Evolutionary conservation across 2,797 vertebrate species (phyloP).

Genomic region (Agapornis canus): DNA sequence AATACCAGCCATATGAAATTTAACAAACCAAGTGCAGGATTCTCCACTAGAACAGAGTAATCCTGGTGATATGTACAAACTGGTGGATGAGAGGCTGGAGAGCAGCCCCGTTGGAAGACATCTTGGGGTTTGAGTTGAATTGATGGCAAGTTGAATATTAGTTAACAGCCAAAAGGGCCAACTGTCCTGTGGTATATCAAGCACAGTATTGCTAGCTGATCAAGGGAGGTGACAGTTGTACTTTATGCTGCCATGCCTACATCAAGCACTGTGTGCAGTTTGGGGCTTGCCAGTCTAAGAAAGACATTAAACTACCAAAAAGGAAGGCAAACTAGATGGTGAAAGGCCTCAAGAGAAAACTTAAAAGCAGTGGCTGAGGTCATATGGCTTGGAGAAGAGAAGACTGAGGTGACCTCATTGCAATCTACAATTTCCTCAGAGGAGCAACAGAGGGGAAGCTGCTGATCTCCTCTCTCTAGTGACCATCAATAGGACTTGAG

Average conservation of each 20-base stretch:
- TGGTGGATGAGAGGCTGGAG: background rate
- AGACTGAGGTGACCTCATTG: background rate
- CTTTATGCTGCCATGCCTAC: background rate
- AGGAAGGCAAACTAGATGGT: background rate
- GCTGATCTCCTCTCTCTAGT: background rate
- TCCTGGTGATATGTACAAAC: background rate
- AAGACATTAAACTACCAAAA: background rate
- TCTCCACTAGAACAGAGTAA: background rate
- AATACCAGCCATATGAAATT: background rate
- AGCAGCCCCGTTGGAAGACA: rapidly evolving
- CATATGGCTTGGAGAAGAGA: background rate
- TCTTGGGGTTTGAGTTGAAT: background rate
- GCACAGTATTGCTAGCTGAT: rapidly evolving
- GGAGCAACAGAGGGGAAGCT: rapidly evolving
- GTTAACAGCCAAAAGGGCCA: background rate
- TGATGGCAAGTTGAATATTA: background rate
- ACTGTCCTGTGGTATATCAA: background rate
- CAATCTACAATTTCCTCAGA: background rate
- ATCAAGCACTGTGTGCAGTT: background rate
- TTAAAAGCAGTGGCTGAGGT: background rate
- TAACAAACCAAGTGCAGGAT: background rate
- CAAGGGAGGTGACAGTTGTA: background rate
- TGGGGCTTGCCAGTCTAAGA: rapidly evolving
- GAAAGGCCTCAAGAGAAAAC: background rate
- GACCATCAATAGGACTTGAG: rapidly evolving